Evolutionary conservation across 2,797 vertebrate species (phyloP), one percentile per base, ranked within the genome.

Genomic region (Aplochiton taeniatus): DNA sequence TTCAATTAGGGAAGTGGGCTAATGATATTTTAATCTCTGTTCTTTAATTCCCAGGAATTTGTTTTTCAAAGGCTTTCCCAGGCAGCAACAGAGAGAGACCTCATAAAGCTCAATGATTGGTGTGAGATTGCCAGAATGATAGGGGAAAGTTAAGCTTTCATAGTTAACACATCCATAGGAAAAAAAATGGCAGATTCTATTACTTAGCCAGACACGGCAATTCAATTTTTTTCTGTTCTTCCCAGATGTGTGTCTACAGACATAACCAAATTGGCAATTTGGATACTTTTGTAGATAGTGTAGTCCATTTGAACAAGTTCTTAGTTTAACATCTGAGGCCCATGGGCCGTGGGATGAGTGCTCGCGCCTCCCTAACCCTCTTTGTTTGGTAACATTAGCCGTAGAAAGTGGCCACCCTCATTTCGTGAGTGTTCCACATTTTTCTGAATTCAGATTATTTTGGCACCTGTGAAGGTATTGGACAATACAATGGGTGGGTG

Each of bases 11-110:
- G 92, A 81, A 90, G 31, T 6, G 93, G 94, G 94, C 94, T 97
- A 96, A 97, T 96, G 94, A 96, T 96, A 96, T 96, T 96, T 98
- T 96, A 96, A 97, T 98, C 95, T 94, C 91, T 94, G 94, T 93
- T 94, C 93, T 96, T 96, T 90, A 95, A 95, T 96, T 98, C 92
- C 88, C 91, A 89, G 90, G 93, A 94, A 95, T 95, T 95, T 95
- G 91, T 95, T 95, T 95, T 90, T 96, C 95, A 95, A 96, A 96
- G 94, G 94, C 91, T 91, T 91, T 94, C 93, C 94, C 94, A 94
- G 93, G 94, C 93, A 92, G 93, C 93, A 92, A 83, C 89, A 93
- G 93, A 94, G 92, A 93, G 82, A 49, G 90, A 90, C 91, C 91
- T 91, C 94, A 95, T 94, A 93, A 95, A 96, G 94, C 94, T 93